Evolutionary conservation across 23 tunicate species (phyloP).

Genomic region (Clavelina lepadiformis): DNA sequence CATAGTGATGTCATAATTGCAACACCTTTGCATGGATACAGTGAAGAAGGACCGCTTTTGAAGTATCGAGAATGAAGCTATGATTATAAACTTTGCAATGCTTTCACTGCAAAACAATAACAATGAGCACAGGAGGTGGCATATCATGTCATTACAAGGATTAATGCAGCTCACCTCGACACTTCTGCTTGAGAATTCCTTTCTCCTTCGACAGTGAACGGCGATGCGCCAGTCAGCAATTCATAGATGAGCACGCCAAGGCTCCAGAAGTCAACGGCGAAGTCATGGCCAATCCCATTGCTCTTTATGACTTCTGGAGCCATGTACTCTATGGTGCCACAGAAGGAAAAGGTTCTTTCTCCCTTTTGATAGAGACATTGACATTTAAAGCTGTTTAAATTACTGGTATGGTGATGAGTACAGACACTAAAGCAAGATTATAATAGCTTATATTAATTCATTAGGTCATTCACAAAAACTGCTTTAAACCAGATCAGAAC

Average conservation of each 20-base stretch:
- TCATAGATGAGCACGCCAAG: conserved; percentile 90
- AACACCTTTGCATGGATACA: too few relatives aligned
- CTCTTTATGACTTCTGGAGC: conserved; percentile 92
- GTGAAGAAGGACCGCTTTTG: too few relatives aligned
- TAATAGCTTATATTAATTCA: too few relatives aligned
- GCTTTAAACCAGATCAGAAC: too few relatives aligned
- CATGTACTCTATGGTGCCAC: conserved; percentile 98
- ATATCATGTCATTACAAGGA: neutral
- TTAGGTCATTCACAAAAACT: too few relatives aligned
- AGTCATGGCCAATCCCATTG: conserved; percentile 77
- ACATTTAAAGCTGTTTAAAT: too few relatives aligned
- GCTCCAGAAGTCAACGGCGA: conserved; percentile 90
- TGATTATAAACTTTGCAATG: too few relatives aligned
- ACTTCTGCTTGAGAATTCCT: conserved; percentile 76
- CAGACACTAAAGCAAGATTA: too few relatives aligned
- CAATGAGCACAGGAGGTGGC: neutral
- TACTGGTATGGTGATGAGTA: too few relatives aligned
- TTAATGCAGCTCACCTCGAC: conserved; percentile 49
- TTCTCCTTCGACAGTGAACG: conserved; percentile 90
- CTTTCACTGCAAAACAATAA: neutral
- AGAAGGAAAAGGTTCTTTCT: conserved; percentile 79
- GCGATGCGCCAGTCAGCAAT: conserved; percentile 91
- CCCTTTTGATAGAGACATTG: too few relatives aligned
- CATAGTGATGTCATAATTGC: too few relatives aligned
- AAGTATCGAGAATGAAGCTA: too few relatives aligned